Base-by-base conservation (phyloP, 2,888 invertebrate species). In the Criorhina ranunculi region DNA sequence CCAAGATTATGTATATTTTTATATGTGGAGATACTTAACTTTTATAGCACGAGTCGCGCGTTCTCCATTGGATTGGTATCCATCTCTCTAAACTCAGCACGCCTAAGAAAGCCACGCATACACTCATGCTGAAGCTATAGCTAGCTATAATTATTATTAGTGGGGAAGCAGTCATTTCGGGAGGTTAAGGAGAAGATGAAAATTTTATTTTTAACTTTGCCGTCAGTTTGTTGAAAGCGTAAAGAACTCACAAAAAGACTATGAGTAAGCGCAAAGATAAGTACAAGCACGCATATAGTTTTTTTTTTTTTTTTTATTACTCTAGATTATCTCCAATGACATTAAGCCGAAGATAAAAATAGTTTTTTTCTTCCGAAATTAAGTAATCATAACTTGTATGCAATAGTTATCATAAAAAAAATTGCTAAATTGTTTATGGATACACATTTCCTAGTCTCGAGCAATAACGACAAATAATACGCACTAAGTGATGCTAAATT, bases 171-270 rank as follows among this genome's bases (percentile, higher is more conserved):
- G 57, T 72, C 49, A 59, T 17, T 70, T 80, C 49, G 70, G 44
- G 29, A 70, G 70, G 72, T 46, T 40, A 55, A 82, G 66, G 31
- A 72, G 76, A 88, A 88, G 88, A 88, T 87, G 87, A 89, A 88
- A 88, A 88, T 88, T 90, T 89, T 90, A 90, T 90, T 90, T 90
- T 89, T 90, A 90, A 88, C 90, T 88, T 89, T 88, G 88, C 88
- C 88, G 89, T 90, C 88, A 87, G 86, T 87, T 82, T 81, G 40
- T 82, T 66, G 46, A 78, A 66, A 78, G 72, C 73, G 78, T 73
- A 55, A 83, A 69, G 51, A n/a, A 77, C 42, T 66, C 59, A 67
- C 55, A 51, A 66, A 29, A 44, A 69, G 42, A 62, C 64, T 24
- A 82, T 73, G 72, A 83, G 72, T 78, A 73, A 60, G 59, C 72